Evolutionary conservation across 2,888 invertebrate species (phyloP).

Genomic region (Eupithecia tripunctaria): DNA sequence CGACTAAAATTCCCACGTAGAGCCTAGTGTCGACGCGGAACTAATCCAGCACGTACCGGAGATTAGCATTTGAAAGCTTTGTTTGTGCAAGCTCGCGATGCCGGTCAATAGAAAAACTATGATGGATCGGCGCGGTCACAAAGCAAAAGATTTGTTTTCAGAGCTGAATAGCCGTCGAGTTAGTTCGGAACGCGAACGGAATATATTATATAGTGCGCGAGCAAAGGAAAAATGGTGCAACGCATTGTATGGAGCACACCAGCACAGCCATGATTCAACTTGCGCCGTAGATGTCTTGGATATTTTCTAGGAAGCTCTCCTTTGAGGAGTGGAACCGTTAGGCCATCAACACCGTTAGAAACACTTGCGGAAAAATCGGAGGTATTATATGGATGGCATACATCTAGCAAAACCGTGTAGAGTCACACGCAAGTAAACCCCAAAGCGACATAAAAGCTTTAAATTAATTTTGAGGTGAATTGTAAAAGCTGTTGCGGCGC

Average conservation of each 20-base stretch:
- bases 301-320: slow-evolving; percentile 52
- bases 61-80: slow-evolving; percentile 82
- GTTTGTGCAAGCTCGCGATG: slow-evolving; percentile 79
- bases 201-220: slow-evolving; percentile 70
- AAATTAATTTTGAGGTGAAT: neutral
- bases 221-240: slow-evolving; percentile 58
- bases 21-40: slow-evolving; percentile 60
- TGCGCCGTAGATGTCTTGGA: slow-evolving; percentile 52
- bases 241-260: slow-evolving; percentile 47
- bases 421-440: neutral
- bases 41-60: slow-evolving; percentile 79
- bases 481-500: slow-evolving; percentile 5
- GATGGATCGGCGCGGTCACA: slow-evolving; percentile 76
- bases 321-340: slow-evolving; percentile 53
- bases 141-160: slow-evolving; percentile 80
- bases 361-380: slow-evolving; percentile 36
- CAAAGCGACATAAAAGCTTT: neutral
- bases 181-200: slow-evolving; percentile 73
- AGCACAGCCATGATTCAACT: slow-evolving; percentile 50
- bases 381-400: slow-evolving; percentile 6
- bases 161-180: slow-evolving; percentile 75
- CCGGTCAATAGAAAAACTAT: slow-evolving; percentile 80
- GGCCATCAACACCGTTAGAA: slow-evolving; percentile 30
- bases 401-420: neutral
- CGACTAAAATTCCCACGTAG: slow-evolving; percentile 70